Conservation (phyloP, 2,888 invertebrate genomes). For the Megamerina dolium region DNA sequence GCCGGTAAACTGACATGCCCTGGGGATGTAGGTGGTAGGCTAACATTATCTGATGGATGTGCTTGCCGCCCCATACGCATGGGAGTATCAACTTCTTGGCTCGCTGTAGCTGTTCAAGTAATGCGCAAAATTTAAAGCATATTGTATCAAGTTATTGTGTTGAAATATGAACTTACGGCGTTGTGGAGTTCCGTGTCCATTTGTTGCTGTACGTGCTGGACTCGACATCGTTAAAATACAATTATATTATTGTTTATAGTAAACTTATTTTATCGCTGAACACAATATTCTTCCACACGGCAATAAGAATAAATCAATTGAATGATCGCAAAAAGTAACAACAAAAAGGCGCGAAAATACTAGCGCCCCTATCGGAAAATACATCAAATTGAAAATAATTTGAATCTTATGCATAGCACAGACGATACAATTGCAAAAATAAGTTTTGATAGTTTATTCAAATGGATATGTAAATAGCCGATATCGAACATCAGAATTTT, state of each 20-base stretch:
- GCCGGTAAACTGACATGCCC: constrained; percentile 41
- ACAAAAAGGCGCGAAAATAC: too few species aligned
- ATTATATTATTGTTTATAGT: not conserved
- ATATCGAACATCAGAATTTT: too few species aligned
- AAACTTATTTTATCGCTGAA: not conserved
- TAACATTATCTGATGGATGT: constrained; percentile 38
- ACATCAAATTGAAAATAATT: too few species aligned
- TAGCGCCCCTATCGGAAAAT: too few species aligned
- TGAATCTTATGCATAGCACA: too few species aligned
- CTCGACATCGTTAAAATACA: constrained; percentile 41
- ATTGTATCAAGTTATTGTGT: too few species aligned
- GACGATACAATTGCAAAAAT: too few species aligned
- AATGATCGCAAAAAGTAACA: too few species aligned
- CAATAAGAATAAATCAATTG: too few species aligned
- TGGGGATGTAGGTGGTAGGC: constrained; percentile 47
- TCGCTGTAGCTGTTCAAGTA: constrained; percentile 9
- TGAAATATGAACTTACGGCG: constrained; percentile 28
- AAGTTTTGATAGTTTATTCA: too few species aligned
- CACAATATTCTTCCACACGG: too few species aligned
- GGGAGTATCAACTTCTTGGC: constrained; percentile 39
- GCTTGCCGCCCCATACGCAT: constrained; percentile 46
- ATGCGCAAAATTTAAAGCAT: not conserved
- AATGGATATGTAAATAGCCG: too few species aligned
- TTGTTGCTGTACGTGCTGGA: constrained; percentile 38
- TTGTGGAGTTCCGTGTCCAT: constrained; percentile 38